Evolutionary conservation across 2,113 vertebrate genomes (phyloP).

Genomic region (Nannobrachium achirus): DNA sequence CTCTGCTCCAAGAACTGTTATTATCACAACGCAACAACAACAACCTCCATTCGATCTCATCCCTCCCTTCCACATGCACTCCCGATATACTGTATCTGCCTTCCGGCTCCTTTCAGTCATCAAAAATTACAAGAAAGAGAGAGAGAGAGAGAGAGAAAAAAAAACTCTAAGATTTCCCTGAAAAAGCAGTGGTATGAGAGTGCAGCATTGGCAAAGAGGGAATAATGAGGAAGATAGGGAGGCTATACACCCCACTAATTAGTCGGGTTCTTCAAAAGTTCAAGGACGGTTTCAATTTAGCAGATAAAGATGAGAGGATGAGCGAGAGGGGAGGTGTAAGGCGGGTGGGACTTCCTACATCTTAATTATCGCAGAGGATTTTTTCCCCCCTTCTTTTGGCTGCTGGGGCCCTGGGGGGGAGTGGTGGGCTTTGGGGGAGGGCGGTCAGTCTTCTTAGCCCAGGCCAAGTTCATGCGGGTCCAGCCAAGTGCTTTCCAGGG

Average conservation of each 20-base stretch:
- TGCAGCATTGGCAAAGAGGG: conserved; percentile 27
- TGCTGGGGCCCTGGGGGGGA: conserved; percentile 26
- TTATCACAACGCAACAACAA: conserved; percentile 33
- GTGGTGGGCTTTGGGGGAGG: conserved; percentile 6
- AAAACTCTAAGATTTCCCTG: neutral
- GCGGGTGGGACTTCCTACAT: conserved; percentile 58
- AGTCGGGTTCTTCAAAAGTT: conserved; percentile 68
- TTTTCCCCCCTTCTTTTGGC: conserved; percentile 21
- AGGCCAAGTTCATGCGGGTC: conserved; percentile 41
- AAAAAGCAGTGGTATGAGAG: neutral
- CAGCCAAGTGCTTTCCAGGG: conserved; percentile 38
- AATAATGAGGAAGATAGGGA: conserved; percentile 71
- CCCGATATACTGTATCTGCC: conserved; percentile 6
- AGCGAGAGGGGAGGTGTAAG: conserved; percentile 30
- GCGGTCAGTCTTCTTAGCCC: conserved; percentile 36
- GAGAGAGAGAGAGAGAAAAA: conserved; percentile 37
- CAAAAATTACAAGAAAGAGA: conserved; percentile 24
- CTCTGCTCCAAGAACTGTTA: conserved; percentile 23
- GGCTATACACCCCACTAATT: conserved; percentile 71
- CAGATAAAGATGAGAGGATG: conserved; percentile 72
- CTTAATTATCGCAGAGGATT: conserved; percentile 61
- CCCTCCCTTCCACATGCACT: neutral
- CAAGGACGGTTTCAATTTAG: conserved; percentile 76
- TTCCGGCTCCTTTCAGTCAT: conserved; percentile 17
- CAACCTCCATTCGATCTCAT: conserved; percentile 20